Conservation (phyloP, 2,797 vertebrate species). For the Epinephelus coioides region DNA sequence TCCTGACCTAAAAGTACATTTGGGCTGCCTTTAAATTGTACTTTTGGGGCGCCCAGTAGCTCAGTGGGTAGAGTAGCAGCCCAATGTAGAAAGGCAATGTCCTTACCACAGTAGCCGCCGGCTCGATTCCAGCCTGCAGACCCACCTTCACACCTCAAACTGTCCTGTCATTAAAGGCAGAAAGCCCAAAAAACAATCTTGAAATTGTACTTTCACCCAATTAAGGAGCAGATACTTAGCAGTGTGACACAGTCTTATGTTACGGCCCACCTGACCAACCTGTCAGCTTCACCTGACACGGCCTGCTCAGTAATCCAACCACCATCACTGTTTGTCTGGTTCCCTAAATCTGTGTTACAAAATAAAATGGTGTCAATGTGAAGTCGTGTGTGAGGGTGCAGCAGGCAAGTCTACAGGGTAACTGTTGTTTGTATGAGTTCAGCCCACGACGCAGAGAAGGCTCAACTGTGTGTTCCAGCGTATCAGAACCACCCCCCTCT, state of each 20-base stretch:
- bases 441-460: slow-evolving; percentile 13
- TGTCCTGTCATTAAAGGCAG: no score
- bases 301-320: background rate
- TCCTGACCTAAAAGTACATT: background rate
- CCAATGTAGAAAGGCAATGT: no score
- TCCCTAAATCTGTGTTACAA: background rate
- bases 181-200: no score
- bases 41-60: no score
- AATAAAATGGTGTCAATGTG: background rate
- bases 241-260: background rate
- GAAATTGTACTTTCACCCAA: background rate
- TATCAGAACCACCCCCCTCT: slow-evolving; percentile 33
- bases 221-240: background rate
- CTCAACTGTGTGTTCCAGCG: slow-evolving; percentile 8
- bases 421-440: slow-evolving; percentile 16
- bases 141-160: no score
- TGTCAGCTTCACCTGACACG: no score
- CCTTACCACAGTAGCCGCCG: no score
- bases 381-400: slow-evolving; percentile 14
- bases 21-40: background rate
- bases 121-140: no score
- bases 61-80: no score
- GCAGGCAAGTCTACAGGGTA: slow-evolving; percentile 1
- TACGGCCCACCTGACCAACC: no score
- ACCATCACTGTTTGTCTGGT: background rate